These are phyloP conservation scores for Drosophila elegans DNA, from an alignment of 1,140 invertebrate genomes.

Conservation along the genomic window DNA sequence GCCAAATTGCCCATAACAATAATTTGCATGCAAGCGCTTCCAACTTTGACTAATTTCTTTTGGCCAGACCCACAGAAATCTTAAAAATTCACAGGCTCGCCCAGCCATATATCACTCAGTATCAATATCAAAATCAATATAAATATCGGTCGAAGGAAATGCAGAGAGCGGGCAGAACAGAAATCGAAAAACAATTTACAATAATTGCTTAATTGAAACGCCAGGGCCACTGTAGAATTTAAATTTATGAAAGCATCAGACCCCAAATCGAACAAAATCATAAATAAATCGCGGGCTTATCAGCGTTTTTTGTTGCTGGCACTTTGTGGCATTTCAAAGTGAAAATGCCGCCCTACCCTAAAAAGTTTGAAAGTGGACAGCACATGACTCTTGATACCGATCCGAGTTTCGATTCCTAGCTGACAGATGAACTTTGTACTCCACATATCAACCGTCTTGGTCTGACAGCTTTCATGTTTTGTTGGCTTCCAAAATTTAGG, in stretches of 20 bases:
- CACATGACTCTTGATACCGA: conserved; percentile 54
- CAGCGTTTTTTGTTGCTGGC: conserved; percentile 46
- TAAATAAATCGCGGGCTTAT: conserved; percentile 81
- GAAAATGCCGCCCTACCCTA: conserved; percentile 60
- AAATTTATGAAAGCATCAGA: conserved; percentile 77
- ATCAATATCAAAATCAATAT: conserved; percentile 68
- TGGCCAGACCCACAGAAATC: conserved; percentile 11
- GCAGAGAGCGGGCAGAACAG: background rate
- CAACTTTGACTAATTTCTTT: conserved; percentile 73
- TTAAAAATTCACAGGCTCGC: conserved; percentile 14
- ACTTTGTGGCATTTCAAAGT: conserved; percentile 61
- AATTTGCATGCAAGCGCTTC: conserved; percentile 74
- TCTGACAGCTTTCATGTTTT: conserved; percentile 9
- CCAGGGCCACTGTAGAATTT: conserved; percentile 63
- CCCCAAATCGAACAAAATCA: conserved; percentile 74
- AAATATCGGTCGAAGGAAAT: conserved; percentile 38
- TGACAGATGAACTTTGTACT: conserved; percentile 49
- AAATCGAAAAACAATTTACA: conserved; percentile 68
- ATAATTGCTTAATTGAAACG: conserved; percentile 80
- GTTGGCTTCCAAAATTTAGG: background rate
- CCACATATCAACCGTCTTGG: conserved; percentile 10
- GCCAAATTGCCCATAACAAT: conserved; percentile 79
- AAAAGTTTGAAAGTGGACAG: conserved; percentile 63
- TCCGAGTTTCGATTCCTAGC: conserved; percentile 16
- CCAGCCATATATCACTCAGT: conserved; percentile 68